Conservation (phyloP, 2,888 invertebrate genomes). For the Neocrepidodera transversa region DNA sequence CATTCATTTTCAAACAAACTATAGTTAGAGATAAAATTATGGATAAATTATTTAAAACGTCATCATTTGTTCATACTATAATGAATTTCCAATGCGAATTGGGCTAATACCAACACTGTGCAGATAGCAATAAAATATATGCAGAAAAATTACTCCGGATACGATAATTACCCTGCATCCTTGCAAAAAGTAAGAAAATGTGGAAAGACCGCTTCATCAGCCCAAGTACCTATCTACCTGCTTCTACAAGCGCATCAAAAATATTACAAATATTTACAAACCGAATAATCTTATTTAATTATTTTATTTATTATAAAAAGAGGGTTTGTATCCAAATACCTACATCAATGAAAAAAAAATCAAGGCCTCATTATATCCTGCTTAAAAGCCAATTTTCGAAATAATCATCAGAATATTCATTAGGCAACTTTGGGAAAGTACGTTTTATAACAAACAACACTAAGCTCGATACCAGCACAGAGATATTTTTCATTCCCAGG, state of each 20-base stretch:
- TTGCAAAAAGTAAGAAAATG: conserved; percentile 27
- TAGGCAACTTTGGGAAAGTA: conserved; percentile 39
- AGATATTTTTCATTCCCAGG: conserved; percentile 34
- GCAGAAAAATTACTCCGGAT: conserved; percentile 17
- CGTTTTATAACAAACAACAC: conserved; percentile 36
- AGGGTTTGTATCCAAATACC: too few species aligned
- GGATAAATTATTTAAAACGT: too few species aligned
- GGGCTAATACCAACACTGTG: not conserved
- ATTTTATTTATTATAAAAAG: too few species aligned
- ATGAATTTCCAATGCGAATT: too few species aligned
- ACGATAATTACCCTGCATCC: conserved; percentile 14
- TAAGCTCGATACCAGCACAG: conserved; percentile 35
- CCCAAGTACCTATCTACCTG: conserved; percentile 21
- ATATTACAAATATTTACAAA: too few species aligned
- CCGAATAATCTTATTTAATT: too few species aligned
- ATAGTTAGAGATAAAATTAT: too few species aligned
- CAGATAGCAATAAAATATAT: conserved; percentile 7
- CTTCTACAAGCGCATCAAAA: conserved; percentile 1
- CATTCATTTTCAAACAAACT: too few species aligned
- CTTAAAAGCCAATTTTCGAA: conserved; percentile 33
- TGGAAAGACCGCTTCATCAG: conserved; percentile 28
- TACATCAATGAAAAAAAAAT: conserved; percentile 15
- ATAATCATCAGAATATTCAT: conserved; percentile 35
- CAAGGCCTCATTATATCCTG: conserved; percentile 24
- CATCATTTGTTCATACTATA: too few species aligned